phyloP scores from a whole-genome alignment of 2,113 vertebrate genomes.

The Silurus glanis region DNA sequence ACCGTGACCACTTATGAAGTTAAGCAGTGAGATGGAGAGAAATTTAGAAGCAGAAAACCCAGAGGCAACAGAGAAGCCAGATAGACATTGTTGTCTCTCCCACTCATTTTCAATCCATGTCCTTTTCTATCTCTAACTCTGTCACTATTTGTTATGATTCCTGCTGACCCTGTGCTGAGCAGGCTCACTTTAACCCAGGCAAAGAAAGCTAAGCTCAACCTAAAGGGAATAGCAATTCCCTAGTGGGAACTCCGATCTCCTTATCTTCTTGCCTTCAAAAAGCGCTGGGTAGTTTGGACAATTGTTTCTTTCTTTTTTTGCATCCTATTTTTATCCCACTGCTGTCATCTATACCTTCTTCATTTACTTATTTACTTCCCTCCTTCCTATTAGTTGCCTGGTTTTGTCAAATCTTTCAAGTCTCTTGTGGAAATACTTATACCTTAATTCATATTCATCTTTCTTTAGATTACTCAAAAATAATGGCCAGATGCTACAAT shows the following conservation, averaged over 20 bases:
- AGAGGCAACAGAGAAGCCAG: constrained; percentile 20
- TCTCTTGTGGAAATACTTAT: constrained; percentile 1
- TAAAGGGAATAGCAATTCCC: constrained; percentile 27
- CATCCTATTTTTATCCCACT: neutral
- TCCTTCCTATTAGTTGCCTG: neutral
- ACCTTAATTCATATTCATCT: neutral
- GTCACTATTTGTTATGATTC: constrained; percentile 20
- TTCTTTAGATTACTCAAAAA: neutral
- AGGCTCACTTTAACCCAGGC: neutral
- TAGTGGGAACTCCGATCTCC: constrained; percentile 39
- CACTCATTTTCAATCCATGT: neutral
- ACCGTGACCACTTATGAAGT: constrained; percentile 10
- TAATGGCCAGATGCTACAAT: neutral
- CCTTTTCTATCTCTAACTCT: neutral
- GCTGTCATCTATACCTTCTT: neutral
- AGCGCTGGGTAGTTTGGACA: constrained; percentile 51
- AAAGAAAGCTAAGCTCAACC: neutral
- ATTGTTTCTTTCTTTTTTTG: constrained; percentile 16
- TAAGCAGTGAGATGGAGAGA: constrained; percentile 34
- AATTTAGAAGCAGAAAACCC: constrained; percentile 11
- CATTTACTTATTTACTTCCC: neutral
- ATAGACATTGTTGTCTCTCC: constrained; percentile 19
- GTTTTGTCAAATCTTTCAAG: neutral
- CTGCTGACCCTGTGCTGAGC: neutral
- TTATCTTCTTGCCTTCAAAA: constrained; percentile 46